Base-by-base conservation (phyloP, 2,888 invertebrate species). In the Philereme vetulata region DNA sequence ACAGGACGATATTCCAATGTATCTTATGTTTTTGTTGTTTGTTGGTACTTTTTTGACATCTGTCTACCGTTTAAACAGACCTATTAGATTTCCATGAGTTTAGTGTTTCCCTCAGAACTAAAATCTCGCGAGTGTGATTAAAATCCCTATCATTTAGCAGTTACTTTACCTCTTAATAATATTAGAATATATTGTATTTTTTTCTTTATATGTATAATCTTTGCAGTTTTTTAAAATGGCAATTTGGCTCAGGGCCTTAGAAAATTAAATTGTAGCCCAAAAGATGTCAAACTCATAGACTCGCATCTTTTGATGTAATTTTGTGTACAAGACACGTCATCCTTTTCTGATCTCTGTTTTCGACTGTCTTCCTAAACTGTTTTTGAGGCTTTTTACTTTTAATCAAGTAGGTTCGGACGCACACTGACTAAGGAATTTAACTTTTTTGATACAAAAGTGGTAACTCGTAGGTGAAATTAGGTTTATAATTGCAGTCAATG, bases 281-380 rank as follows among this genome's bases (percentile, higher is more conserved):
- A 34, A 33, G 47, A 42, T 40, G 49, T 44, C 11, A 34, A 51
- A 56, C 32, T 56, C 36, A 8, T 10, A 35, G 40, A 48, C 21
- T 46, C 51, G 44, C 52, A 56, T 56, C 48, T 60, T 48, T 60
- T 52, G 48, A 60, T 56, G 59, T 6, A 21, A 46, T n/a, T 49
- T 32, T 51, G 51, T 21, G 45, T 32, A n/a, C n/a, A 59, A 53
- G 44, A 21, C 49, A 59, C 66, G 56, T 63, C 60, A 34, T 51
- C 56, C 34, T 59, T 40, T 11, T 56, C 48, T 70, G 72, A 75
- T 72, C 72, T 72, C 71, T 66, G 59, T 60, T 64, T 56, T 65
- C 53, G 60, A 57, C 57, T 57, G 64, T 66, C 66, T 56, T 67
- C 69, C 66, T 74, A 60, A 59, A 67, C 66, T 36, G 60, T 53